Evolutionary conservation across 2,888 invertebrate genomes (phyloP).

Genomic region (Boloria euphrosyne): DNA sequence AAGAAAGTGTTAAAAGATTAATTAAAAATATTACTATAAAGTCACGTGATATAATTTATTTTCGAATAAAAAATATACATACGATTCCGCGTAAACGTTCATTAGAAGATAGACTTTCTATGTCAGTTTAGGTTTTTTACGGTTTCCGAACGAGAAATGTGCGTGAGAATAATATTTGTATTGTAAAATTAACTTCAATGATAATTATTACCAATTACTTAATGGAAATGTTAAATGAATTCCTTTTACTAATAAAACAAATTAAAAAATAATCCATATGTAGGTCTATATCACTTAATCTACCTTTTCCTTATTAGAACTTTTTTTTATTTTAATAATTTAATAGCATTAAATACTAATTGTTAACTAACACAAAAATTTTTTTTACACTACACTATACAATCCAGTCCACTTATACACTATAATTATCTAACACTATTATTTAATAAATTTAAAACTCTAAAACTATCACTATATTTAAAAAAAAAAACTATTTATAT

Average conservation of each 20-base stretch:
- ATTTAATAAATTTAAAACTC: neutral
- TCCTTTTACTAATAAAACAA: too few species aligned
- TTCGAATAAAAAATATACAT: neutral
- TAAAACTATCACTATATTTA: conserved; percentile 3
- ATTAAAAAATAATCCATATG: too few species aligned
- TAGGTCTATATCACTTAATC: too few species aligned
- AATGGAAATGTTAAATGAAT: neutral
- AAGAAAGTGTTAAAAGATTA: too few species aligned
- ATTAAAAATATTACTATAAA: conserved; percentile 3
- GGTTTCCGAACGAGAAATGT: conserved; percentile 43
- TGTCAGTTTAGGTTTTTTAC: conserved; percentile 45
- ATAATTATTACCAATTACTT: conserved; percentile 9
- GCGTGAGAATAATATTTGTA: conserved; percentile 45
- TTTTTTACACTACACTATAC: neutral
- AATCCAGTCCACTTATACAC: neutral
- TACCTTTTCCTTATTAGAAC: too few species aligned
- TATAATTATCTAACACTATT: conserved; percentile 6
- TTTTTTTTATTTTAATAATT: too few species aligned
- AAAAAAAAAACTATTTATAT: conserved; percentile 2
- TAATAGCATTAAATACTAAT: too few species aligned
- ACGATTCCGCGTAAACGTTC: conserved; percentile 22
- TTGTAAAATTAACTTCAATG: conserved; percentile 18
- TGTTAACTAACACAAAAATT: neutral
- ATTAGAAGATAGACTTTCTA: conserved; percentile 45
- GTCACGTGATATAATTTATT: conserved; percentile 19